Evolutionary conservation across 2,797 vertebrate genomes (phyloP).

Genomic region (Rhabdophis nuchalis): DNA sequence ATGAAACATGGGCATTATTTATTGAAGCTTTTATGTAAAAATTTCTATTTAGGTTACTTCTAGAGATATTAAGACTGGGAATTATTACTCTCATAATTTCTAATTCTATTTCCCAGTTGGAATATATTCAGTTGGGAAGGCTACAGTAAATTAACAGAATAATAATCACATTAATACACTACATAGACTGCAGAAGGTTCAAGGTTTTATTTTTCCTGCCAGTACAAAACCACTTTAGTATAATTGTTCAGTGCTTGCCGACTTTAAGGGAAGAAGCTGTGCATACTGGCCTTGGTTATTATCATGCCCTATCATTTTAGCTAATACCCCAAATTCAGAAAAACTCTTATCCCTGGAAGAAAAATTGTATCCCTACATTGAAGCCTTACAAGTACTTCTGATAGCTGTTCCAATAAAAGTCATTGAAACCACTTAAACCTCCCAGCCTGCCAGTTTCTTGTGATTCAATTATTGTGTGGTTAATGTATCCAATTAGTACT

Average conservation of each 20-base stretch:
- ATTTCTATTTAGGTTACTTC: neutral
- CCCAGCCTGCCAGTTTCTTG: neutral
- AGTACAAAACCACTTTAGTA: neutral
- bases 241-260: neutral
- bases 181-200: neutral
- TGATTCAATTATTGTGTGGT: neutral
- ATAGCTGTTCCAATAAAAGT: neutral
- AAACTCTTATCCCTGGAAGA: neutral
- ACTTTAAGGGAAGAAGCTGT: neutral
- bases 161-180: neutral
- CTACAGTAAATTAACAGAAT: neutral
- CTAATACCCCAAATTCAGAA: neutral
- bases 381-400: neutral
- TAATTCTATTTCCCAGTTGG: neutral
- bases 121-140: neutral
- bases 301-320: neutral
- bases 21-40: neutral
- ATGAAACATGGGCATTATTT: neutral
- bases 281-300: neutral
- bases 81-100: neutral
- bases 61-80: neutral
- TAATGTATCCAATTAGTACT: neutral
- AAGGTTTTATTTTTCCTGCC: neutral
- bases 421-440: slow-evolving; percentile 21
- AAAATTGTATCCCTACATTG: neutral